Evolutionary conservation across 2,797 vertebrate genomes (phyloP), one percentile per base, ranked within the genome.

Genomic region (Eleutherodactylus coqui): DNA sequence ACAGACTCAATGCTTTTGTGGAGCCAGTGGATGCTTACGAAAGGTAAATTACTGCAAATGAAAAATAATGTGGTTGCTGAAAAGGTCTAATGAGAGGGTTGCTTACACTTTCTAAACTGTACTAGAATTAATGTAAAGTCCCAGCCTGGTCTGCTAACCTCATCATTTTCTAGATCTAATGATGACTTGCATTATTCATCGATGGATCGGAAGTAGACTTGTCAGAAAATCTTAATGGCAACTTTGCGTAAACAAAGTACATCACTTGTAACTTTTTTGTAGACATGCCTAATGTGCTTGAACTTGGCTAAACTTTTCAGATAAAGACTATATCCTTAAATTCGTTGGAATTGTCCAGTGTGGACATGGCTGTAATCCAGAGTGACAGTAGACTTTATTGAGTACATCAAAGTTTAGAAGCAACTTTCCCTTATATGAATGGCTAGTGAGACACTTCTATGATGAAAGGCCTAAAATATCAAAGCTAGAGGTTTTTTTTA

Each of bases 101-200:
- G 67, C 67, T 70, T 70, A 24, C 34, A n/a, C n/a, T 70, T 24
- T 43, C 67, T 70, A 70, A 70, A 70, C 36, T 70, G 34, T 9
- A 41, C 67, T 41, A 16, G 27, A 32, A 29, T 62, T 32, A 62
- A 62, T 62, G 60, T 60, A 11, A 60, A 60, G 27, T 27, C 27
- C 9, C 58, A 60, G 58, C 58, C n/a, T 60, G 58, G 58, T 29
- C 58, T 60, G 49, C 49, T 51, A 29, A 60, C 58, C 27, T 27
- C 27, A 62, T 62, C 32, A 14, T 62, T 14, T 62, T 62, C 60
- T 62, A 5, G 29, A 62, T 14, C 16, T 32, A n/a, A 58, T 58
- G 60, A 14, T 27, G 13, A 60, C 29, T 17, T 32, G 16, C 3
- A 62, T 32, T 62, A 16, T 62, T 32, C 5, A 27, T 62, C 0